Percentiles rank a stretch among this genome's conserved stretches.
These are phyloP conservation scores for Halcyon badia DNA, from an alignment of 2,797 vertebrate species.

Conservation along the genomic window DNA sequence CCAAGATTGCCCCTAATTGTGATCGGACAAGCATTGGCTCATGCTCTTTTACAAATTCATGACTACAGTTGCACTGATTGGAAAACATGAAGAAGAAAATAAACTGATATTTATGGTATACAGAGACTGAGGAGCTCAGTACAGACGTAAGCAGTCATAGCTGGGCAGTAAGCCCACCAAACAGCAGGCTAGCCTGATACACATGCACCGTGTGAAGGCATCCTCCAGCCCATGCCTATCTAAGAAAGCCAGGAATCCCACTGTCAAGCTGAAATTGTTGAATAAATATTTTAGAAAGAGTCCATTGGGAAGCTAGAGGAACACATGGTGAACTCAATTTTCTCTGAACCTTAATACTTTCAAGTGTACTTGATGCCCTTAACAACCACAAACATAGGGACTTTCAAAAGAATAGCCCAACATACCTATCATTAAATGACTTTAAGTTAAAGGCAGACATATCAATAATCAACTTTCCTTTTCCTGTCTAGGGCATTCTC, in stretches of 20 bases:
- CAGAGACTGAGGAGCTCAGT: neutral
- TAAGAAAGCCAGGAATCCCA: neutral
- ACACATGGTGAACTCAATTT: neutral
- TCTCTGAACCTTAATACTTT: neutral
- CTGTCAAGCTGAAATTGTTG: neutral
- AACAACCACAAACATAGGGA: neutral
- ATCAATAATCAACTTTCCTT: neutral
- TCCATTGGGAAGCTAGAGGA: neutral
- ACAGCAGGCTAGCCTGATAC: neutral
- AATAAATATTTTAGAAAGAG: neutral
- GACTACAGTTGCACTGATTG: neutral
- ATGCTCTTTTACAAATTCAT: neutral
- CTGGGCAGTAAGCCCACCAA: neutral
- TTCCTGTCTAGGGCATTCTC: neutral
- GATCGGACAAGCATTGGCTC: neutral
- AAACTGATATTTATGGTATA: neutral
- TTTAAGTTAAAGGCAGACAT: neutral
- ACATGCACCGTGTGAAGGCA: rapidly evolving
- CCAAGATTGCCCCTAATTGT: neutral
- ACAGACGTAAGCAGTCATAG: neutral
- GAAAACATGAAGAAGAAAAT: neutral
- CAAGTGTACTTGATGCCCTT: neutral
- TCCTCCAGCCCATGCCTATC: neutral
- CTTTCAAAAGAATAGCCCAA: neutral
- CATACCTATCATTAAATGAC: rapidly evolving